These are phyloP conservation scores for Drosophila micromelanica DNA, from an alignment of 1,140 invertebrate genomes.

Conservation along the genomic window DNA sequence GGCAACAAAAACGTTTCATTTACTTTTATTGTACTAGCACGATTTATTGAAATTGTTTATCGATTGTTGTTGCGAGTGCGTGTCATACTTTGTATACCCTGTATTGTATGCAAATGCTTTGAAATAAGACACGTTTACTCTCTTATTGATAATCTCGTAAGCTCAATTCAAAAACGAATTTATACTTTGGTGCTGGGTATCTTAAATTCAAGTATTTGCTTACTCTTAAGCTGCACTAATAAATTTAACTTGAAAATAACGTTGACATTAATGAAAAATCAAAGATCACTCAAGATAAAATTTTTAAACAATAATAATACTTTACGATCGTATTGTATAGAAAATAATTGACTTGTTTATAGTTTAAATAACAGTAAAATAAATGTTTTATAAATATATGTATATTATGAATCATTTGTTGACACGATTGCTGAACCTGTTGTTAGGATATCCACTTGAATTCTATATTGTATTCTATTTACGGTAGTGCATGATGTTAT, in stretches of 20 bases:
- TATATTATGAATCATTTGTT: slow-evolving; percentile 25
- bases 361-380: slow-evolving; percentile 30
- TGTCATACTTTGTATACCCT: slow-evolving; percentile 15
- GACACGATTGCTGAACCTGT: slow-evolving; percentile 24
- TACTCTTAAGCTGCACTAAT: no score
- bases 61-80: slow-evolving; percentile 51
- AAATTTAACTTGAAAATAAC: background rate
- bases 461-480: slow-evolving; percentile 10
- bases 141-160: no score
- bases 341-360: slow-evolving; percentile 38
- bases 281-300: background rate
- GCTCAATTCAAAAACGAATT: no score
- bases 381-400: slow-evolving; percentile 33
- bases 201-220: background rate
- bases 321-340: slow-evolving; percentile 35
- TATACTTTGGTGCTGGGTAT: background rate
- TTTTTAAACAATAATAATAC: slow-evolving; percentile 19
- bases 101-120: background rate
- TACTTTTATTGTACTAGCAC: slow-evolving; percentile 75
- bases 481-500: slow-evolving; percentile 14
- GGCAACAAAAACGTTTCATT: slow-evolving; percentile 63
- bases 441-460: slow-evolving; percentile 7
- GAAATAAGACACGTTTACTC: no score
- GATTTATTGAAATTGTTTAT: slow-evolving; percentile 72
- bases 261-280: slow-evolving; percentile 2